phyloP scores from a whole-genome alignment of 2,113 vertebrate species.

The Pseudorectes ferrugineus region DNA sequence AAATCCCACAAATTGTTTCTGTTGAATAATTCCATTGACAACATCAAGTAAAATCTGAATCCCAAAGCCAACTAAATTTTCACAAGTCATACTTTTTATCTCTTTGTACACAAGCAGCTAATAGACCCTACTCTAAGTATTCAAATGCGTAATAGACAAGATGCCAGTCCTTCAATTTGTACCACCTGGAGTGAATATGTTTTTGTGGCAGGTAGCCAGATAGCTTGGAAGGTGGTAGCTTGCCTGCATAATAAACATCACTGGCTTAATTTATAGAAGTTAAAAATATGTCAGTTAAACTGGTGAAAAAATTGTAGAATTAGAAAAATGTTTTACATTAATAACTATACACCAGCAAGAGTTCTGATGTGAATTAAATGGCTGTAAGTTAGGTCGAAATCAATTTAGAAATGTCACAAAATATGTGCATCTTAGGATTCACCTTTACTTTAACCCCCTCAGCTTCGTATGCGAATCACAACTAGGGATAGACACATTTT shows the following conservation, averaged over 20 bases:
- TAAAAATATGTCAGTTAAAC: background rate
- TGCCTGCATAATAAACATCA: background rate
- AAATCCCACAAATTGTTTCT: constrained; percentile 19
- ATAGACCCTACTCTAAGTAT: background rate
- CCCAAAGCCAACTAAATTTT: background rate
- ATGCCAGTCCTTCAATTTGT: background rate
- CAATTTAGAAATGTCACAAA: background rate
- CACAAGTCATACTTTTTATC: background rate
- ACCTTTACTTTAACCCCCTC: background rate
- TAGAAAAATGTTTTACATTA: background rate
- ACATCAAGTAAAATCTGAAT: background rate
- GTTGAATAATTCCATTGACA: background rate
- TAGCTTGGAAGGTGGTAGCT: background rate
- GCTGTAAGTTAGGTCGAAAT: background rate
- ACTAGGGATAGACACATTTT: background rate
- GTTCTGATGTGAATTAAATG: background rate
- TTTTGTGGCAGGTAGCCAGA: background rate
- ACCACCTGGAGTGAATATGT: background rate
- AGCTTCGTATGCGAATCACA: background rate
- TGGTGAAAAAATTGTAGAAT: background rate
- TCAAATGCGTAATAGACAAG: background rate
- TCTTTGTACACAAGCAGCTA: background rate
- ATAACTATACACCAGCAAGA: background rate
- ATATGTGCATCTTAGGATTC: background rate
- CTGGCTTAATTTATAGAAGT: background rate